Percentiles rank a stretch among this genome's conserved stretches.
Evolutionary conservation across 2,113 vertebrate genomes (phyloP).

Genomic region (Microtus richardsoni): DNA sequence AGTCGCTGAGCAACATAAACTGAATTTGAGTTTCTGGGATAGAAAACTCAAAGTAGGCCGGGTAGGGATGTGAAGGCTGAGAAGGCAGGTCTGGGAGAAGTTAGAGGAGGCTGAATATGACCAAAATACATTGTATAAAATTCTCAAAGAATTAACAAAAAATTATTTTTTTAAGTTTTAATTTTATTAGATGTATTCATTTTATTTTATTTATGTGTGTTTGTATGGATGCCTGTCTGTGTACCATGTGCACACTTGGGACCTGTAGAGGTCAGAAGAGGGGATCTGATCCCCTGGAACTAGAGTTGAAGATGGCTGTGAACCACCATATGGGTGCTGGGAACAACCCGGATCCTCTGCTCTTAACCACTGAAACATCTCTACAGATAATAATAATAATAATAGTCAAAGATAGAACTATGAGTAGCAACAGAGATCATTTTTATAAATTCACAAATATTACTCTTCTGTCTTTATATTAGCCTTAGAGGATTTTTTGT

Average conservation of each 20-base stretch:
- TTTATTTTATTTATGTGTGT: not conserved
- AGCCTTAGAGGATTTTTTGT: not conserved
- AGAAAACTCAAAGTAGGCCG: not conserved
- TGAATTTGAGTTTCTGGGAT: not conserved
- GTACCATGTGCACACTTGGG: not conserved
- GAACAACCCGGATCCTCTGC: not conserved
- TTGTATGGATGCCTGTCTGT: not conserved
- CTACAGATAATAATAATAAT: not conserved
- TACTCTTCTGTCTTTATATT: not conserved
- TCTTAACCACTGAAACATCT: not conserved
- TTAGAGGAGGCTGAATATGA: not conserved
- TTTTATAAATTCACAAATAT: slow-evolving; percentile 8
- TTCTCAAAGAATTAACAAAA: not conserved
- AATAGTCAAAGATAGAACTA: not conserved
- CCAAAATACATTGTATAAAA: not conserved
- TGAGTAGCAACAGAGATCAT: not conserved
- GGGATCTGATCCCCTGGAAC: not conserved
- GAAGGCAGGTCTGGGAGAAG: not conserved
- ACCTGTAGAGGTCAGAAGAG: not conserved
- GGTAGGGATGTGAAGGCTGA: not conserved
- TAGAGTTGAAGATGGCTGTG: not conserved
- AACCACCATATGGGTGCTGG: not conserved
- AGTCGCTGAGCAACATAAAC: not conserved
- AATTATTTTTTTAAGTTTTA: not conserved
- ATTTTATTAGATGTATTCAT: not conserved